Percentiles rank a stretch among this genome's conserved stretches.
phyloP scores from a whole-genome alignment of 2,797 vertebrate species.

The Aselliscus stoliczkanus region DNA sequence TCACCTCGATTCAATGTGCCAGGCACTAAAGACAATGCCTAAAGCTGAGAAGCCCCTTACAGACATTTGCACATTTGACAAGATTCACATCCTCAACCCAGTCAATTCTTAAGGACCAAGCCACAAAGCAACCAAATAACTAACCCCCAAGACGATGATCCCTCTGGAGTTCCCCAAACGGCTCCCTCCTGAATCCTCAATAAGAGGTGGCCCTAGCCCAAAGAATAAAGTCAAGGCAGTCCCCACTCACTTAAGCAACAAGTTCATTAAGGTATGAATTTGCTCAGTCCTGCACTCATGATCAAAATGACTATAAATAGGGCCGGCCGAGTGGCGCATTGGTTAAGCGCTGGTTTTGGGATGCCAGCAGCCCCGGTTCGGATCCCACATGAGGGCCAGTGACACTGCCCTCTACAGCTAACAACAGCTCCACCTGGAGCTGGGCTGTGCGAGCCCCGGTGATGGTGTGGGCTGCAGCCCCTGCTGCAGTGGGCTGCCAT shows the following conservation, averaged over 20 bases:
- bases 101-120: background rate
- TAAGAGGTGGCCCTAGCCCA: background rate
- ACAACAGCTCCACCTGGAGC: too few relatives aligned
- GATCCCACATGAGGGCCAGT: too few relatives aligned
- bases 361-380: too few relatives aligned
- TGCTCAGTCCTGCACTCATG: background rate
- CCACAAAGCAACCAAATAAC: background rate
- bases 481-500: too few relatives aligned
- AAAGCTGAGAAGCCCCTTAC: background rate
- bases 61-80: background rate
- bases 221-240: background rate
- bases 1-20: background rate
- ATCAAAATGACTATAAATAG: background rate
- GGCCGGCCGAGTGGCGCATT: too few relatives aligned
- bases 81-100: background rate
- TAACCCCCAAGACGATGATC: background rate
- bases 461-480: too few relatives aligned
- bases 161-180: background rate
- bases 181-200: background rate
- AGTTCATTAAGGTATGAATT: background rate
- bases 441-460: too few relatives aligned
- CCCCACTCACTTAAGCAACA: background rate
- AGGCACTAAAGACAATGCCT: background rate
- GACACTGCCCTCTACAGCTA: too few relatives aligned
- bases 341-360: too few relatives aligned